Percentiles rank a stretch among this genome's conserved stretches.
These are phyloP conservation scores for Perodicticus potto DNA, from an alignment of 2,797 vertebrate genomes.

Conservation along the genomic window DNA sequence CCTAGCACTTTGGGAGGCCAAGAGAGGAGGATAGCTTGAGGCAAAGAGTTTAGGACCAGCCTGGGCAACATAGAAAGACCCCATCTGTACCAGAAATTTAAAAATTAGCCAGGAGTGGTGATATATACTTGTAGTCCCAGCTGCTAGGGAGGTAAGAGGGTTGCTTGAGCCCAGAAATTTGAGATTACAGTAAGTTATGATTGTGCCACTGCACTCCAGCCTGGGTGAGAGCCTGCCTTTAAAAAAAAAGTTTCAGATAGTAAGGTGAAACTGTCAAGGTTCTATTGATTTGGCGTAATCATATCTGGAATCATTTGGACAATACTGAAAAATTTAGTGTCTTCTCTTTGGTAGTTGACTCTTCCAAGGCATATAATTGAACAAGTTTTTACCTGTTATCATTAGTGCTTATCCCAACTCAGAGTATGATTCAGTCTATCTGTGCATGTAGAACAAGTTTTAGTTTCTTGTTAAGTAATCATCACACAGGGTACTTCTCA, in stretches of 20 bases:
- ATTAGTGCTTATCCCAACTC: slow-evolving; percentile 52
- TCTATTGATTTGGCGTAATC: slow-evolving; percentile 27
- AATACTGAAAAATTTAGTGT: slow-evolving; percentile 52
- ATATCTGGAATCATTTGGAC: slow-evolving; percentile 35
- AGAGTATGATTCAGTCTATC: slow-evolving; percentile 73
- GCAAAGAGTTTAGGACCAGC: background rate
- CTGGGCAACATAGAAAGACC: background rate
- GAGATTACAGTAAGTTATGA: background rate
- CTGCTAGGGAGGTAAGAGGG: background rate
- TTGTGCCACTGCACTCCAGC: background rate
- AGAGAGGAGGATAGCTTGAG: background rate
- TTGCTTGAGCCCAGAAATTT: background rate
- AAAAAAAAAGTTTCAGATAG: slow-evolving; percentile 12
- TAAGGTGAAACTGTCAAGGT: background rate
- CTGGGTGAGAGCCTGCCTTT: background rate
- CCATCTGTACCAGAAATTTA: background rate
- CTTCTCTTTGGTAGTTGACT: slow-evolving; percentile 68
- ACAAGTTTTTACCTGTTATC: slow-evolving; percentile 76
- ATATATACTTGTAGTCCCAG: background rate
- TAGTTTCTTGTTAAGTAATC: slow-evolving; percentile 75
- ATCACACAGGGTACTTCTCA: slow-evolving; percentile 52
- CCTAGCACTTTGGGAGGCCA: background rate
- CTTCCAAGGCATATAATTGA: slow-evolving; percentile 67
- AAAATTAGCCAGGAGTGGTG: background rate
- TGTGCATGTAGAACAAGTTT: slow-evolving; percentile 65